Conservation (phyloP, 1,140 invertebrate species). For the Drosophila ohnishii region DNA sequence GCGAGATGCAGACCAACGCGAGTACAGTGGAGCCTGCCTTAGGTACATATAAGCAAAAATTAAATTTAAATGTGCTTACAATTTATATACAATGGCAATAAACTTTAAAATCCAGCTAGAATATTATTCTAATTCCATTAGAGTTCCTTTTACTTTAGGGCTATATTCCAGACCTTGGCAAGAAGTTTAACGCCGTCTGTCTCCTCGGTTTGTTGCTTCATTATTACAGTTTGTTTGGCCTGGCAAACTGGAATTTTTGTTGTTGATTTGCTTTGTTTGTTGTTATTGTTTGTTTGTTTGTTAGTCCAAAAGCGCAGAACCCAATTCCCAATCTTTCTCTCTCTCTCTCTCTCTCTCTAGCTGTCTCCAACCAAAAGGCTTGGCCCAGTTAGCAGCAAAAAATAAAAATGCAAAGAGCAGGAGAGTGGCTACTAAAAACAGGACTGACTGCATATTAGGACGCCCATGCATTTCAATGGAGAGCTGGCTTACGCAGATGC, state of each 20-base stretch:
- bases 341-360: background rate
- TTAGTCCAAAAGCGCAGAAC: constrained; percentile 47
- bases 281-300: constrained; percentile 39
- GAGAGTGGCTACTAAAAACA: constrained; percentile 49
- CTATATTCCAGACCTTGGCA: constrained; percentile 3
- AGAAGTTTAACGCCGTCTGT: constrained; percentile 34
- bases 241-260: constrained; percentile 71
- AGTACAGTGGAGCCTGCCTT: constrained; percentile 33
- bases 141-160: background rate
- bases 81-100: background rate
- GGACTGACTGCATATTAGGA: constrained; percentile 67
- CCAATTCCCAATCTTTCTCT: constrained; percentile 1
- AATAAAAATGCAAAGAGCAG: constrained; percentile 32
- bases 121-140: background rate
- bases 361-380: constrained; percentile 40
- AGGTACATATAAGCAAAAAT: no score
- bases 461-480: constrained; percentile 54
- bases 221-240: constrained; percentile 54
- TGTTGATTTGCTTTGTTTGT: constrained; percentile 32
- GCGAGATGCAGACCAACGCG: constrained; percentile 45
- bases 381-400: constrained; percentile 63
- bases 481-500: constrained; percentile 41
- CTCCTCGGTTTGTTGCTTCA: constrained; percentile 37
- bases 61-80: background rate
- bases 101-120: background rate